These are phyloP conservation scores for Odocoileus virginianus DNA, from an alignment of 2,113 vertebrate genomes.

Conservation along the genomic window DNA sequence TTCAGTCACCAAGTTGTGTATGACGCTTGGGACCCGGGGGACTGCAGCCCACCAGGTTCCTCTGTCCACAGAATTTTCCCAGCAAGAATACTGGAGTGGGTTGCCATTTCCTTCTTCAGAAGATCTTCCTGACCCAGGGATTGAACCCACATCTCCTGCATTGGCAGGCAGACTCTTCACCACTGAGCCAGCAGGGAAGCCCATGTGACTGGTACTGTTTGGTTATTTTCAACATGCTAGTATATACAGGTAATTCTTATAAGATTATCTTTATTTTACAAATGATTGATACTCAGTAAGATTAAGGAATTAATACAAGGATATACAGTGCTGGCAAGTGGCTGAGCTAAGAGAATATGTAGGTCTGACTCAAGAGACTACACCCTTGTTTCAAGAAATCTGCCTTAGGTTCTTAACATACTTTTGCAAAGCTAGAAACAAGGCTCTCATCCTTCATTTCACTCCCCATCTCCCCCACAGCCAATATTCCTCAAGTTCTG, in stretches of 20 bases:
- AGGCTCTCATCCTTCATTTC: neutral
- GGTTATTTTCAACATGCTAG: neutral
- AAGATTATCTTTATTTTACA: neutral
- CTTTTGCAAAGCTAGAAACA: neutral
- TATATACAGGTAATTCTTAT: neutral
- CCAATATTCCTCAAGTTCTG: neutral
- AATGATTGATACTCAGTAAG: neutral
- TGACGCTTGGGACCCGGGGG: neutral
- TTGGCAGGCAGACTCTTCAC: neutral
- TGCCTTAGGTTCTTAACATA: neutral
- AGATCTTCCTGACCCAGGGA: neutral
- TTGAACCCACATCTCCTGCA: neutral
- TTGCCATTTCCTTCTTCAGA: neutral
- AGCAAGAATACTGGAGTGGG: neutral
- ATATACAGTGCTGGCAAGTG: neutral
- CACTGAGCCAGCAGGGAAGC: neutral
- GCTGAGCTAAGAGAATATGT: neutral
- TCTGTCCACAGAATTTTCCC: neutral
- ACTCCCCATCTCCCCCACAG: neutral
- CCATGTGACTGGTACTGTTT: neutral
- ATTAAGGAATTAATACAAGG: neutral
- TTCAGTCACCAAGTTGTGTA: neutral
- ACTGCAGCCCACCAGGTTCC: neutral
- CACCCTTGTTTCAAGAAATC: neutral
- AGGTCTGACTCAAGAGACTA: neutral